A percentile compares a stretch with the other conserved stretches of the same genome.
Conservation (phyloP, 2,113 vertebrate genomes). For the Sialia sialis region DNA sequence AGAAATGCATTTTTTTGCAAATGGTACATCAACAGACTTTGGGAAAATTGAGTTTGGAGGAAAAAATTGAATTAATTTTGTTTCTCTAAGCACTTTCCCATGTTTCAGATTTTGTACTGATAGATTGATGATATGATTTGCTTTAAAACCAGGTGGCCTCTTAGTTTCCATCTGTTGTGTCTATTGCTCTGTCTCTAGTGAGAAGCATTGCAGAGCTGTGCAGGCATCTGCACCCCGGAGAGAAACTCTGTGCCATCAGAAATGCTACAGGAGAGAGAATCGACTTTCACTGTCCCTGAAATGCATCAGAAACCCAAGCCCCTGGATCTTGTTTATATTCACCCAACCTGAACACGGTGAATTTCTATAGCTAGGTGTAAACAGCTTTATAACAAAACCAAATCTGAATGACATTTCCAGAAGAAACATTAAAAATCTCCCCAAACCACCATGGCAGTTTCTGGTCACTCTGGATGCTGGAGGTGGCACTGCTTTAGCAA, state of each 20-base stretch:
- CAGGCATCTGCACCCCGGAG: constrained; percentile 50
- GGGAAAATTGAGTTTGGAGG: constrained; percentile 2
- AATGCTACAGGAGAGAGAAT: background rate
- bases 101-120: constrained; percentile 53
- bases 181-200: constrained; percentile 65
- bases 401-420: background rate
- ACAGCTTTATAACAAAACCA: background rate
- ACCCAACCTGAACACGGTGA: background rate
- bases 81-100: constrained; percentile 31
- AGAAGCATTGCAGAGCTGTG: constrained; percentile 60
- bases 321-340: background rate
- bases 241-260: background rate
- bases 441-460: background rate
- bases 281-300: background rate
- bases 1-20: constrained; percentile 31
- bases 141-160: constrained; percentile 62
- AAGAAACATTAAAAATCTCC: background rate
- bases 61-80: constrained; percentile 4
- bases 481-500: background rate
- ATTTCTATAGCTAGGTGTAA: background rate
- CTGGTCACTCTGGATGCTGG: background rate
- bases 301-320: background rate
- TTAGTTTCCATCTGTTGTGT: constrained; percentile 62
- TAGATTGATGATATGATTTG: constrained; percentile 53
- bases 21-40: background rate